These are phyloP conservation scores for Nothocercus nigrocapillus DNA, from an alignment of 2,113 vertebrate genomes.

Conservation along the genomic window DNA sequence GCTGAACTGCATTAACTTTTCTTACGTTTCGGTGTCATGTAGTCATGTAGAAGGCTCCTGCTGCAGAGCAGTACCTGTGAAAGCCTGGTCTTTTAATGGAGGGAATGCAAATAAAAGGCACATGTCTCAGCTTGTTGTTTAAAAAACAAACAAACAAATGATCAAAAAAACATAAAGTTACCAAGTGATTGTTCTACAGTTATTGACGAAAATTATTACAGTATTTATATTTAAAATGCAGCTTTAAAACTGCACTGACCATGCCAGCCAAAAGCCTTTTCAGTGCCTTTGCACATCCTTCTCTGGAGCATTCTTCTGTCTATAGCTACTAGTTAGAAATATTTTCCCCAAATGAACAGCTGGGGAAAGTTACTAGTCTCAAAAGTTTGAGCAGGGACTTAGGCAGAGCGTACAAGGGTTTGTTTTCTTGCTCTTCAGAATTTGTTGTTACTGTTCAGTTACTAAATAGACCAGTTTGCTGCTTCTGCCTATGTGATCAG, in stretches of 20 bases:
- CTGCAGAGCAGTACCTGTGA: neutral
- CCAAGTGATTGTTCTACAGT: neutral
- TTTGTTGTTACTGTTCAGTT: neutral
- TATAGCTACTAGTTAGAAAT: neutral
- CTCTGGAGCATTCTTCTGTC: neutral
- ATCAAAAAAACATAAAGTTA: neutral
- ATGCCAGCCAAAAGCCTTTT: neutral
- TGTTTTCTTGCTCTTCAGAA: neutral
- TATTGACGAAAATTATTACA: neutral
- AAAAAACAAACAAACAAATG: neutral
- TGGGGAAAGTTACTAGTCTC: neutral
- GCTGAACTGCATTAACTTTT: neutral
- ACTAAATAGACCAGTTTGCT: neutral
- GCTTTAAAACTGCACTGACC: neutral
- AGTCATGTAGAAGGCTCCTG: neutral
- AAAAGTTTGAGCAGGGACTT: neutral
- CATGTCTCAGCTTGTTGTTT: neutral
- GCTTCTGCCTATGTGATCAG: neutral
- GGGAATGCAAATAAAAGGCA: neutral
- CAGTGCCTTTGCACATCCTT: neutral
- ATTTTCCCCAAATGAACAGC: rapidly evolving
- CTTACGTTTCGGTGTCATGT: neutral
- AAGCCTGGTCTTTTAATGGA: neutral
- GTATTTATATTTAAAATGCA: neutral
- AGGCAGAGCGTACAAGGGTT: neutral